phyloP scores from a whole-genome alignment of 1,140 invertebrate genomes.

The Camponotus floridanus region DNA sequence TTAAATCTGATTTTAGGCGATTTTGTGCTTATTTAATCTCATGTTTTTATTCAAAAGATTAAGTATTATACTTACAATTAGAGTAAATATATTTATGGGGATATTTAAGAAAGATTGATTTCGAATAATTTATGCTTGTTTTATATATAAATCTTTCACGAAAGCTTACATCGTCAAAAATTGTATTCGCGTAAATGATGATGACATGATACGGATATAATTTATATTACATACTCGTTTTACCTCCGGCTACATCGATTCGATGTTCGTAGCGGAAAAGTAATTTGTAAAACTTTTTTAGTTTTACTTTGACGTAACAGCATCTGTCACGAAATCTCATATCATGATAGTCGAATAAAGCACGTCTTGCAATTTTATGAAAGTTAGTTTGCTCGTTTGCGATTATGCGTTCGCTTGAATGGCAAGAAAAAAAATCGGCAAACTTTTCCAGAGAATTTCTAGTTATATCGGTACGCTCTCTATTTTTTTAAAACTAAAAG shows the following conservation, averaged over 20 bases:
- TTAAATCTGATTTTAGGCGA: neutral
- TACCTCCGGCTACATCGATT: neutral
- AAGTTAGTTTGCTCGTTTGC: conserved; percentile 12
- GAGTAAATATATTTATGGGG: neutral
- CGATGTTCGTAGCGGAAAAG: neutral
- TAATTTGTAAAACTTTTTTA: conserved; percentile 47
- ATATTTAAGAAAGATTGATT: conserved; percentile 1
- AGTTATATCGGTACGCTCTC: no score
- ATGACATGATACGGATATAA: neutral
- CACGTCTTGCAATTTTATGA: conserved; percentile 32
- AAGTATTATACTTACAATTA: neutral
- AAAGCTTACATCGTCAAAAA: neutral
- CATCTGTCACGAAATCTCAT: conserved; percentile 43
- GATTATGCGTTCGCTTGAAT: neutral
- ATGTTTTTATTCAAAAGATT: neutral
- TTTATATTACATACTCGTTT: conserved; percentile 32
- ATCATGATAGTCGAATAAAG: conserved; percentile 40
- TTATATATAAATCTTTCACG: neutral
- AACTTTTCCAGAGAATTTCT: no score
- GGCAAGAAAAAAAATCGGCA: neutral
- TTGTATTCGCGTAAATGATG: neutral
- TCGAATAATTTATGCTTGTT: neutral
- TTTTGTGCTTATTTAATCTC: neutral
- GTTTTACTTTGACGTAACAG: conserved; percentile 17
- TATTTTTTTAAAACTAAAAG: no score